A percentile compares a stretch with the other conserved stretches of the same genome.
These are phyloP conservation scores for Misgurnus anguillicaudatus DNA, from an alignment of 2,113 vertebrate genomes.

Conservation along the genomic window DNA sequence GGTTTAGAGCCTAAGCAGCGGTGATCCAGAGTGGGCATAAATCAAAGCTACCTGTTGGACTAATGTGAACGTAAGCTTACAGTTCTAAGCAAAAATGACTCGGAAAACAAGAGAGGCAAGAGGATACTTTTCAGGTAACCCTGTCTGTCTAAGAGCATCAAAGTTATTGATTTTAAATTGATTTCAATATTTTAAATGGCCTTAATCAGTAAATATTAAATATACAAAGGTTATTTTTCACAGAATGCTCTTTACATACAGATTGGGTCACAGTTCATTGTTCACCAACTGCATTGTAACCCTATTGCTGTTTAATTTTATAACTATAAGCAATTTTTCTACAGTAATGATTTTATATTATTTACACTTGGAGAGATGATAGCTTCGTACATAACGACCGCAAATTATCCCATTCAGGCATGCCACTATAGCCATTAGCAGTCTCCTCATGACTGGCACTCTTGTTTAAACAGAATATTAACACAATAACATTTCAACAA, in stretches of 20 bases:
- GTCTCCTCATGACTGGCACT: constrained; percentile 18
- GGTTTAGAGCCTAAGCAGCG: constrained; percentile 50
- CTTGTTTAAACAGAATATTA: constrained; percentile 12
- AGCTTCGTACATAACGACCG: background rate
- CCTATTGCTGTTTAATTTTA: too few relatives aligned
- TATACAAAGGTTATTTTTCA: too few relatives aligned
- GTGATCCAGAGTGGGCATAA: constrained; percentile 59
- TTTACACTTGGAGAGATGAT: background rate
- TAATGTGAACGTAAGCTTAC: constrained; percentile 54
- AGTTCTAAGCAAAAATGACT: constrained; percentile 63
- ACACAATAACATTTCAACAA: background rate
- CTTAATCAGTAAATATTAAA: too few relatives aligned
- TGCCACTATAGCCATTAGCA: background rate
- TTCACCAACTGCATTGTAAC: background rate
- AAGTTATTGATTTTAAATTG: too few relatives aligned
- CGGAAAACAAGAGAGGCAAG: constrained; percentile 18
- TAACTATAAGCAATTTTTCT: too few relatives aligned
- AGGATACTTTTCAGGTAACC: too few relatives aligned
- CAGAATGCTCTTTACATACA: too few relatives aligned
- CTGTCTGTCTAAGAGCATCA: too few relatives aligned
- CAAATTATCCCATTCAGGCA: too few relatives aligned
- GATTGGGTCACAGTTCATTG: background rate
- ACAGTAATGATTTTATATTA: too few relatives aligned
- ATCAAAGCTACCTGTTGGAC: constrained; percentile 58
- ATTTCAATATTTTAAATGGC: too few relatives aligned